Conservation (phyloP, 2,797 vertebrate genomes). For the Oreochromis grahami region DNA sequence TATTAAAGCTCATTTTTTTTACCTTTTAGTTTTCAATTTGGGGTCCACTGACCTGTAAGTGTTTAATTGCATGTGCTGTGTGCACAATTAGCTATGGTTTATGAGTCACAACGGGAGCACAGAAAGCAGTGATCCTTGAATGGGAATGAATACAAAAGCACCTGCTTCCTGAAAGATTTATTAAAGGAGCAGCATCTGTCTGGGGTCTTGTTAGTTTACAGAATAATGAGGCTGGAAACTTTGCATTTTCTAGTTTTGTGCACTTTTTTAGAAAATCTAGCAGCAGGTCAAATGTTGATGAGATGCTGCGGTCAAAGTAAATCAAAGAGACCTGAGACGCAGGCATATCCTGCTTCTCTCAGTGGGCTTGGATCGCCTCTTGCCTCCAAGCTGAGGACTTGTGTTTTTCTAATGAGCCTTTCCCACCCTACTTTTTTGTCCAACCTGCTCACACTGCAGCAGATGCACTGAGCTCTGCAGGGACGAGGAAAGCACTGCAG, state of each 20-base stretch:
- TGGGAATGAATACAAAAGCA: conserved; percentile 13
- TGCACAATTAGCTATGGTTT: background rate
- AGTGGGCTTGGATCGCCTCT: conserved; percentile 25
- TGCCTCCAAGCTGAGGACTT: conserved; percentile 7
- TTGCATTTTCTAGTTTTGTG: background rate
- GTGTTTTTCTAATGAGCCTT: conserved; percentile 43
- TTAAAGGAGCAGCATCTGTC: background rate
- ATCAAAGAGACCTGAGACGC: background rate
- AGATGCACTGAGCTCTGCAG: conserved; percentile 22
- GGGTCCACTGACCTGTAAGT: background rate
- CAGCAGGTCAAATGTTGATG: background rate
- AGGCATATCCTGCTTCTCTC: background rate
- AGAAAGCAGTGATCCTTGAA: background rate
- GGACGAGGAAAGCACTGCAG: conserved; percentile 34
- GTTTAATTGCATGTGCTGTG: background rate
- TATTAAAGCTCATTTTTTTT: background rate
- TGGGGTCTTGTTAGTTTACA: conserved; percentile 22
- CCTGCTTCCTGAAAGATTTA: conserved; percentile 34
- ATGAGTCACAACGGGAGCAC: background rate
- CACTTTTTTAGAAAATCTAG: background rate
- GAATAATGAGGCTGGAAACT: background rate
- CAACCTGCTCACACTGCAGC: conserved; percentile 47
- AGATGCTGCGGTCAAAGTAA: background rate
- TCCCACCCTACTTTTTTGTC: conserved; percentile 27
- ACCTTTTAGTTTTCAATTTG: background rate